phyloP scores from a whole-genome alignment of 2,888 invertebrate genomes.

The Diloba caeruleocephala region DNA sequence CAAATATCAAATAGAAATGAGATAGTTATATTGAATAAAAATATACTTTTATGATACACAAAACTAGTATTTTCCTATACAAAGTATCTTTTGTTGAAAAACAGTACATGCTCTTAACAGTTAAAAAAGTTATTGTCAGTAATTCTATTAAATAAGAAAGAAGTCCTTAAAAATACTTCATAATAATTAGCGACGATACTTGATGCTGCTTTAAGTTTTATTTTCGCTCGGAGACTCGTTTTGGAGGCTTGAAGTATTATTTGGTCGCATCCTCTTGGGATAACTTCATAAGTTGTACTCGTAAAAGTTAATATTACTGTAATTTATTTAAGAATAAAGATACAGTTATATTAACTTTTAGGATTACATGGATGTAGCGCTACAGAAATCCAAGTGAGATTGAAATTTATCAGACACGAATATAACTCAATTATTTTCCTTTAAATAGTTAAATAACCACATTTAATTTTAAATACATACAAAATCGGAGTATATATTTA shows the following conservation, averaged over 20 bases:
- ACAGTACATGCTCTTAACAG: not conserved
- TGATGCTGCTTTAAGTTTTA: constrained; percentile 44
- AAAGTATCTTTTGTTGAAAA: not conserved
- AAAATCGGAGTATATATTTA: no score
- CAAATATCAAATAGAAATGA: not conserved
- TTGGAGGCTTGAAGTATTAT: constrained; percentile 34
- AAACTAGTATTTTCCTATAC: not conserved
- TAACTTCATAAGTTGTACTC: constrained; percentile 27
- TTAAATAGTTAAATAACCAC: no score
- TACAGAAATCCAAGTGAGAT: no score
- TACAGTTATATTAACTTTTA: no score
- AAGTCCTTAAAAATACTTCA: constrained; percentile 16
- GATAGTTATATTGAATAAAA: not conserved
- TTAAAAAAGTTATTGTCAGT: constrained; percentile 1
- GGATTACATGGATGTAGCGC: no score
- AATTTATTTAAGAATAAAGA: no score
- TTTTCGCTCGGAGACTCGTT: constrained; percentile 42
- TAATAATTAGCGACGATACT: constrained; percentile 40
- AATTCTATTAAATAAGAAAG: constrained; percentile 12
- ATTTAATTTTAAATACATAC: no score
- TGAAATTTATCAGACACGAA: no score
- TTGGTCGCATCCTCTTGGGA: constrained; percentile 26
- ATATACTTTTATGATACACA: not conserved
- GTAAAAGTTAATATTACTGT: constrained; percentile 29
- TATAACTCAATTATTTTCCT: no score